Percentiles rank a stretch among this genome's conserved stretches.
phyloP scores from a whole-genome alignment of 2,113 vertebrate species.

The Sprattus sprattus region DNA sequence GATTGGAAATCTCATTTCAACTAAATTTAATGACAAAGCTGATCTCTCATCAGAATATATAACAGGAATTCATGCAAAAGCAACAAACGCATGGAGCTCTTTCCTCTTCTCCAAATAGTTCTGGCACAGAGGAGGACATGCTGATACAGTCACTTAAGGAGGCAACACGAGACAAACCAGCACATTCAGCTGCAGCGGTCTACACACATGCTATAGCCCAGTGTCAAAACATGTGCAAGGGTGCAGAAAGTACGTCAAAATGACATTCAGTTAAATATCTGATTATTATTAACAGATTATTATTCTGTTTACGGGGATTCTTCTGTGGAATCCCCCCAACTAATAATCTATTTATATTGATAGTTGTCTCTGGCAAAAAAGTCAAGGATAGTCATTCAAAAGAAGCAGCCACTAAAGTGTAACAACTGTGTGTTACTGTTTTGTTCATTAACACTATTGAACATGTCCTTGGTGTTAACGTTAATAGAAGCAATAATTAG shows the following conservation, averaged over 20 bases:
- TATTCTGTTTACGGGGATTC: neutral
- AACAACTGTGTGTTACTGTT: neutral
- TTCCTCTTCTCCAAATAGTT: neutral
- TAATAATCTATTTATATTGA: too few relatives aligned
- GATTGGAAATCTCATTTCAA: conserved; percentile 35
- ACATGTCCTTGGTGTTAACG: neutral
- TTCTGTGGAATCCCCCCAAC: too few relatives aligned
- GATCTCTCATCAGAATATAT: neutral
- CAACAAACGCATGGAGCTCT: neutral
- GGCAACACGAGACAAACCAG: too few relatives aligned
- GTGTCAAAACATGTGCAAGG: neutral
- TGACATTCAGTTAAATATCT: neutral
- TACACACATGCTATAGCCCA: neutral
- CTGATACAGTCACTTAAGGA: neutral
- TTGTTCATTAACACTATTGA: neutral
- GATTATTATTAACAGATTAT: neutral
- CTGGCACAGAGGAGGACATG: neutral
- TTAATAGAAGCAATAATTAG: neutral
- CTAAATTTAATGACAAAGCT: neutral
- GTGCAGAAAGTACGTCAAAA: neutral
- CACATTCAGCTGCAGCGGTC: neutral
- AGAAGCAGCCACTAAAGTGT: neutral
- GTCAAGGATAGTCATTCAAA: neutral
- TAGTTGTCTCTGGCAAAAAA: too few relatives aligned
- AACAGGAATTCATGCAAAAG: neutral